A percentile compares a stretch with the other conserved stretches of the same genome.
Evolutionary conservation across 2,797 vertebrate species (phyloP).

Genomic region (Danionella dracula): DNA sequence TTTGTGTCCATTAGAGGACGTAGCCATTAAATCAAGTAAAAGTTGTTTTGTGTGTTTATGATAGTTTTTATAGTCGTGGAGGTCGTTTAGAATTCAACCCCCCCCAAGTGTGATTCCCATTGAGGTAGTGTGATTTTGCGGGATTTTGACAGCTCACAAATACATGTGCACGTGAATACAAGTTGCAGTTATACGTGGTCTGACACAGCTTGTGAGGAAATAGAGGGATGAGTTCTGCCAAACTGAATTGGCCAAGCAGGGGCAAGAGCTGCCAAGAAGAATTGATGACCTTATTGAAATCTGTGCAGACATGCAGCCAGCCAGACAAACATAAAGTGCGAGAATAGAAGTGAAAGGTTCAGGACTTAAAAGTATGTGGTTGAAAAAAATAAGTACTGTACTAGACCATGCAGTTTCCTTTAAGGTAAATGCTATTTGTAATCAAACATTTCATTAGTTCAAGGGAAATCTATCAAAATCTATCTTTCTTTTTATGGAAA

Average conservation of each 20-base stretch:
- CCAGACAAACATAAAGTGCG: slow-evolving; percentile 6
- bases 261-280: neutral
- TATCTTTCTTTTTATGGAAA: too few relatives aligned
- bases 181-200: slow-evolving; percentile 49
- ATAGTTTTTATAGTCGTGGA: neutral
- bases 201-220: slow-evolving; percentile 46
- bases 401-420: too few relatives aligned
- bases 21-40: neutral
- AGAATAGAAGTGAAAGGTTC: slow-evolving; percentile 1
- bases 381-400: slow-evolving; percentile 11
- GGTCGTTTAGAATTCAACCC: slow-evolving; percentile 21
- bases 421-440: too few relatives aligned
- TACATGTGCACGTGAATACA: slow-evolving; percentile 15
- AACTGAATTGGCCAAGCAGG: slow-evolving; percentile 15
- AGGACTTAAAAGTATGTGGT: neutral
- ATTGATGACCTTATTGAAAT: slow-evolving; percentile 22
- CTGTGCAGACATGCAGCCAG: neutral
- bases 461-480: too few relatives aligned
- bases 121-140: slow-evolving; percentile 19
- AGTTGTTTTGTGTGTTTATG: neutral
- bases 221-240: slow-evolving; percentile 34
- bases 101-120: slow-evolving; percentile 25
- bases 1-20: too few relatives aligned
- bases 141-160: slow-evolving; percentile 12
- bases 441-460: too few relatives aligned